Conservation (phyloP, 2,113 vertebrate genomes). For the Chloroceryle aenea region DNA sequence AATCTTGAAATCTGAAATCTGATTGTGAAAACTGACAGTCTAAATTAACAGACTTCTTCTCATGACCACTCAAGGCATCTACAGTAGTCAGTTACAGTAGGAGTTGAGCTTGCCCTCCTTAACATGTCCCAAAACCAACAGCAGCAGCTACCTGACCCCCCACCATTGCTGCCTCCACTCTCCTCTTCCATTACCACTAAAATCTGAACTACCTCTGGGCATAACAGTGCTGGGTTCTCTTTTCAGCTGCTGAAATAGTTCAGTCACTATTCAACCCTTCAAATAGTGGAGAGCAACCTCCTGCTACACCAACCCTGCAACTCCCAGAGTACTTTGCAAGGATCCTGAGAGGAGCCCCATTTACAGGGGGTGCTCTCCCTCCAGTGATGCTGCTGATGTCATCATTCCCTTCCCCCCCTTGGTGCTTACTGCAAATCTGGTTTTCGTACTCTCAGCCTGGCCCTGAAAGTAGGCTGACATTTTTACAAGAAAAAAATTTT, state of each 20-base stretch:
- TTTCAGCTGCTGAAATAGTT: not conserved
- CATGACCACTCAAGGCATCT: not conserved
- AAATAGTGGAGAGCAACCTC: not conserved
- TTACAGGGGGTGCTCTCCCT: not conserved
- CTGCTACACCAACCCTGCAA: not conserved
- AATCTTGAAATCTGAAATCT: not conserved
- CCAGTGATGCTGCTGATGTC: not conserved
- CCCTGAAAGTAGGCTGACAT: not conserved
- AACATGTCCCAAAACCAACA: not conserved
- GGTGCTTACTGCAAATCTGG: not conserved
- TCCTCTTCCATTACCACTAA: not conserved
- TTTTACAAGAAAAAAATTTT: conserved; percentile 1
- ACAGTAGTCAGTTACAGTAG: fast-evolving
- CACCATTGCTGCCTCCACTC: not conserved
- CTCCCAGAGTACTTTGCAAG: fast-evolving
- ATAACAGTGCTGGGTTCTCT: not conserved
- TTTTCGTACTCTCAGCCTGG: not conserved
- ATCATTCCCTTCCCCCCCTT: not conserved
- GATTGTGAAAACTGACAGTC: not conserved
- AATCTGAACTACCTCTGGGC: not conserved
- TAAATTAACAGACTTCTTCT: not conserved
- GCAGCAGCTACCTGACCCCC: not conserved
- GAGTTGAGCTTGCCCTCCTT: not conserved
- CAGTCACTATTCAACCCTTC: not conserved
- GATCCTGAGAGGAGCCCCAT: not conserved